Evolutionary conservation across 2,888 invertebrate species (phyloP), one percentile per base, ranked within the genome.

Genomic region (Neoascia interrupta): DNA sequence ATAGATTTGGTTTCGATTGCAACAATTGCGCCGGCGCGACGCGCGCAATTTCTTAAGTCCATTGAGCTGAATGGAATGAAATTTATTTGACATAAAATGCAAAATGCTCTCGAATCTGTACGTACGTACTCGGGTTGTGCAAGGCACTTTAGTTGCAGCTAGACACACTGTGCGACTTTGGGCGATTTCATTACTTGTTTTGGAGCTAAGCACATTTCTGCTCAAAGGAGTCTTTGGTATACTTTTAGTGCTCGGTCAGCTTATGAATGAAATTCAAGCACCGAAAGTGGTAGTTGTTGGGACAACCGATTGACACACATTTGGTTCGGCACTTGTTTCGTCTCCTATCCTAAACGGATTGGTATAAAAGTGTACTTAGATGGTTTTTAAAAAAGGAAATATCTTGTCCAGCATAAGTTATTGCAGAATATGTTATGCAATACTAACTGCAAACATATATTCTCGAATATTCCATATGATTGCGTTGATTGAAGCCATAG

Each of bases 341-440:
- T 34, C 1, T 31, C 15, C 15, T 2, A 28, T 15, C 1, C 26
- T 8, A 8, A 2, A 21, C 47, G 34, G 16, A 36, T 34, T 34
- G 34, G 34, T 37, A 21, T 39, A 3, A 15, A 34, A 26, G 10
- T 60, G 26, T 47, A 23, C 23, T 13, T 15, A 21, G 11, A 31
- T 37, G 28, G 60, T n/a, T n/a, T n/a, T n/a, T n/a, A n/a, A n/a
- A 43, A 69, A 75, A 69, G 63, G 69, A 49, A 56, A 63, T 75
- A 69, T 58, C 28, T 26, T 19, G 49, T 43, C 41, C 1, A 37
- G 28, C 43, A 34, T 47, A 11, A 15, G 15, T 36, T 60, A 36
- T 56, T 49, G 61, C 47, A 47, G 28, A 49, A 18, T 68, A 49
- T 19, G 60, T 53, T 68, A 74, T 47, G 10, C 5, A 18, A 37